These are phyloP conservation scores for Pocillopora damicornis DNA, from an alignment of 64 coral and sea anemone species.

Conservation along the genomic window DNA sequence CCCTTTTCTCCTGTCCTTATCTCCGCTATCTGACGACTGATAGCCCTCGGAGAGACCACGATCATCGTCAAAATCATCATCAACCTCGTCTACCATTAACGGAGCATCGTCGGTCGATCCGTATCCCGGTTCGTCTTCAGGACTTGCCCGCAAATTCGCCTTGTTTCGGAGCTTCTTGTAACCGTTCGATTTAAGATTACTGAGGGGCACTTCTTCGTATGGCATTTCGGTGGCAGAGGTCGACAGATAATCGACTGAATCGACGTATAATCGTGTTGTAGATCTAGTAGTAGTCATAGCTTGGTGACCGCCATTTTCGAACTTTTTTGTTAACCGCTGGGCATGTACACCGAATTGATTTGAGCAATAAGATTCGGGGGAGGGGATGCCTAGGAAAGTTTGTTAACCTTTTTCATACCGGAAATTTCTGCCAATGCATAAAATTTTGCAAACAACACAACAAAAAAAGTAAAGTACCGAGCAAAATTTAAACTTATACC, in stretches of 20 bases:
- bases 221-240: conserved; percentile 40
- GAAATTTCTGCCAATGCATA: not conserved
- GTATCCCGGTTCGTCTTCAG: conserved; percentile 26
- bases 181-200: conserved; percentile 16
- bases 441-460: no score
- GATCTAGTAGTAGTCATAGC: conserved; percentile 15
- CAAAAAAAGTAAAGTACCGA: no score
- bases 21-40: conserved; percentile 27
- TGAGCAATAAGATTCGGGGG: not conserved
- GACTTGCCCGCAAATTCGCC: conserved; percentile 15
- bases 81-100: conserved; percentile 47
- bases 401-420: not conserved
- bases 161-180: conserved; percentile 41
- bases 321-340: conserved; percentile 1
- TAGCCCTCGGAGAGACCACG: conserved; percentile 57
- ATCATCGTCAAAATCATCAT: conserved; percentile 61
- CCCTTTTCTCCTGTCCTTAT: conserved; percentile 29
- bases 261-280: conserved; percentile 32
- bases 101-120: conserved; percentile 52
- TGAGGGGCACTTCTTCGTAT: conserved; percentile 49
- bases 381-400: not conserved
- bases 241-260: conserved; percentile 34
- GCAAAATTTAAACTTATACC: no score
- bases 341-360: not conserved
- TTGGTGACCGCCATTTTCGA: not conserved